Conservation (phyloP, 2,797 vertebrate genomes). For the Loris lydekkerianus region DNA sequence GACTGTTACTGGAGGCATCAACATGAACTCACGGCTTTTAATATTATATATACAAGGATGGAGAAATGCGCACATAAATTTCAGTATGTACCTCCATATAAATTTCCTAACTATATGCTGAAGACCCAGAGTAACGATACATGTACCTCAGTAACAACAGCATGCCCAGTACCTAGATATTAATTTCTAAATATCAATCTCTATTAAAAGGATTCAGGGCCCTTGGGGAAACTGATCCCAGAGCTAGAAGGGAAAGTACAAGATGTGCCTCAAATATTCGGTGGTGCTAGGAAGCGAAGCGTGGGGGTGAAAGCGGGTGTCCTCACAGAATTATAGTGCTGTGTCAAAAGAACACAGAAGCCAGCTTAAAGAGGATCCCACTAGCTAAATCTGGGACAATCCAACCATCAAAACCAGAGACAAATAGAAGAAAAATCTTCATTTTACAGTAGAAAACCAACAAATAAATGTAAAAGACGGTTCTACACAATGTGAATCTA, state of each 20-base stretch:
- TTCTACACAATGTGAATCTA: not conserved
- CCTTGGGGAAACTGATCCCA: not conserved
- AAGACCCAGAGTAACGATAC: not conserved
- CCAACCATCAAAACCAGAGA: slow-evolving; percentile 43
- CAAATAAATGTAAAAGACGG: not conserved
- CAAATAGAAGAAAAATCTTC: slow-evolving; percentile 1
- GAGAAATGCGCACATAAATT: not conserved
- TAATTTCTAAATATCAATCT: slow-evolving; percentile 45
- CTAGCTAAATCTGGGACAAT: slow-evolving; percentile 23
- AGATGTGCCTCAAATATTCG: not conserved
- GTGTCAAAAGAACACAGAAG: slow-evolving; percentile 30
- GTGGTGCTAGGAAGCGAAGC: not conserved
- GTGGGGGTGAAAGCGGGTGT: not conserved
- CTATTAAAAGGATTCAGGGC: not conserved
- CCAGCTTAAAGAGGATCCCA: not conserved
- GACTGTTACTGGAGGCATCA: not conserved
- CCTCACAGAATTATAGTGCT: not conserved
- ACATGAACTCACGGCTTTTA: not conserved
- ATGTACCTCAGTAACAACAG: not conserved
- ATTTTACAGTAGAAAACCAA: not conserved
- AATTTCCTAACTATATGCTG: not conserved
- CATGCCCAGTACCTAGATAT: not conserved
- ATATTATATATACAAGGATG: not conserved
- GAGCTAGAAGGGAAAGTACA: not conserved
- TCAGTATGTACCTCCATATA: not conserved